phyloP scores from a whole-genome alignment of 1,140 invertebrate species.

The Macrobrachium nipponense region DNA sequence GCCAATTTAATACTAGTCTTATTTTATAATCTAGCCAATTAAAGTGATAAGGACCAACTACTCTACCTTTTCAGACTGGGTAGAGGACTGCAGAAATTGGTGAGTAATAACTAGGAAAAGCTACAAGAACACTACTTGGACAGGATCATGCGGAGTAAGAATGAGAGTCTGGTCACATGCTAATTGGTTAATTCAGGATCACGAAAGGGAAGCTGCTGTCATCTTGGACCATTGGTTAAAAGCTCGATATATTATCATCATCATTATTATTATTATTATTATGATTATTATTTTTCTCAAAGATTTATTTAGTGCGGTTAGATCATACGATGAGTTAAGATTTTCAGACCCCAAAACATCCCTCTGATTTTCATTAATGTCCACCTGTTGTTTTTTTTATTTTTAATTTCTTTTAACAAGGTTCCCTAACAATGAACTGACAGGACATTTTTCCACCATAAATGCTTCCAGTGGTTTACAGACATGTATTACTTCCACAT shows the following conservation, averaged over 20 bases:
- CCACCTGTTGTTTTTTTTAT: slow-evolving; percentile 51
- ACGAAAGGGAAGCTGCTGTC: slow-evolving; percentile 35
- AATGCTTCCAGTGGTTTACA: neutral
- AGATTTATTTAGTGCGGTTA: slow-evolving; percentile 21
- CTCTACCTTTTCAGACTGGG: slow-evolving; percentile 42
- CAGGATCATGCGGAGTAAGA: slow-evolving; percentile 52
- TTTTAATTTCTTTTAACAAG: neutral
- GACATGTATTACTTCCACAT: neutral
- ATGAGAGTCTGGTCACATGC: slow-evolving; percentile 52
- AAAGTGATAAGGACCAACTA: slow-evolving; percentile 51
- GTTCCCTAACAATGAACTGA: slow-evolving; percentile 35
- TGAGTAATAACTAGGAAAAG: slow-evolving; percentile 45
- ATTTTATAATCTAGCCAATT: slow-evolving; percentile 36
- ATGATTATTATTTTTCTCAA: neutral
- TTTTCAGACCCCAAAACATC: slow-evolving; percentile 27
- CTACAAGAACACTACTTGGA: slow-evolving; percentile 55
- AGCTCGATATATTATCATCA: neutral
- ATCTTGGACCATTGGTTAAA: slow-evolving; percentile 41
- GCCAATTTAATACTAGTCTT: slow-evolving; percentile 25
- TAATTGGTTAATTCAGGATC: slow-evolving; percentile 43
- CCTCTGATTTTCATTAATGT: slow-evolving; percentile 34
- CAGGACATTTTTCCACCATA: slow-evolving; percentile 57
- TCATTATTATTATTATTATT: too few relatives aligned
- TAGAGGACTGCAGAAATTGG: slow-evolving; percentile 47
- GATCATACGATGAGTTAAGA: slow-evolving; percentile 13